A percentile compares a stretch with the other conserved stretches of the same genome.
phyloP scores from a whole-genome alignment of 1,140 invertebrate genomes.

The Eupeodes corollae region DNA sequence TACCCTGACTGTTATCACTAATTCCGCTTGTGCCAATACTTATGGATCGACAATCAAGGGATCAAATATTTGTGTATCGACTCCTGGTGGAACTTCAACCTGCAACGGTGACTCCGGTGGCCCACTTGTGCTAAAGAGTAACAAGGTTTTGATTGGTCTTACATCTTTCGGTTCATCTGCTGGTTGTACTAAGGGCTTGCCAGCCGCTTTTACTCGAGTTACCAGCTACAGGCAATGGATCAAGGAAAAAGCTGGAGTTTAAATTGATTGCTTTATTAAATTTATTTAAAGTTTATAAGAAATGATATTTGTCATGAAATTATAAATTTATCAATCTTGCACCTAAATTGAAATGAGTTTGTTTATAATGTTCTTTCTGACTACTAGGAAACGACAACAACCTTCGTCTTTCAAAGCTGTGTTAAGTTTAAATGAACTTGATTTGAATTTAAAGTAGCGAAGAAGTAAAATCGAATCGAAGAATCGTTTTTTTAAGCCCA shows the following conservation, averaged over 20 bases:
- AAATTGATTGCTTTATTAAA: too few species aligned
- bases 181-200: slow-evolving; percentile 34
- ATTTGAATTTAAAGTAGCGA: too few species aligned
- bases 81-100: slow-evolving; percentile 8
- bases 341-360: too few species aligned
- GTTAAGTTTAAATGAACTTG: too few species aligned
- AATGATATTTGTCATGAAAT: too few species aligned
- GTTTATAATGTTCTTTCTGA: too few species aligned
- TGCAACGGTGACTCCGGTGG: slow-evolving; percentile 14
- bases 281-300: too few species aligned
- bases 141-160: slow-evolving; percentile 25
- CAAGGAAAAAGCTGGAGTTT: slow-evolving; percentile 7
- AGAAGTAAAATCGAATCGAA: too few species aligned
- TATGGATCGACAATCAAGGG: slow-evolving; percentile 12
- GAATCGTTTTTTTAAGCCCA: too few species aligned
- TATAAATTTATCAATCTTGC: too few species aligned
- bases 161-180: slow-evolving; percentile 30
- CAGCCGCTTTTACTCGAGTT: slow-evolving; percentile 37
- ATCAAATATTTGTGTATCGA: slow-evolving; percentile 7
- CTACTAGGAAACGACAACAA: too few species aligned
- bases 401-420: too few species aligned
- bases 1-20: slow-evolving; percentile 18
- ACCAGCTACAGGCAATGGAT: slow-evolving; percentile 33
- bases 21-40: slow-evolving; percentile 12
- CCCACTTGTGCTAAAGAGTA: slow-evolving; percentile 7